Evolutionary conservation across 2,113 vertebrate species (phyloP), one percentile per base, ranked within the genome.

Genomic region (Ictalurus punctatus): DNA sequence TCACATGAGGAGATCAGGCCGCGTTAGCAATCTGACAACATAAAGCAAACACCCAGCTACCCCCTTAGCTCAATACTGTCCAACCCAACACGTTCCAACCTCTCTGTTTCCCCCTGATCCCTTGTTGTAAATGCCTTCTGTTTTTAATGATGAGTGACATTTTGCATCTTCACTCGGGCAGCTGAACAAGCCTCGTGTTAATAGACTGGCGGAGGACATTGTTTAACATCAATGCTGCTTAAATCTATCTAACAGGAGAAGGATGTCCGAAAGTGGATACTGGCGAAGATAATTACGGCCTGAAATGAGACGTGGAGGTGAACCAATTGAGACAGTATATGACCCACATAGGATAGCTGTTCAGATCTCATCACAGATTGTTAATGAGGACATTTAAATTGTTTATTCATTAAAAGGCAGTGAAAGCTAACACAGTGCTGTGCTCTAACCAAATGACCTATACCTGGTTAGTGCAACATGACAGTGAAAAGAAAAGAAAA

Each of bases 1-100:
- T 87, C 83, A 74, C 84, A 88, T 91, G 91, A 92, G 92, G 92
- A 94, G 93, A 94, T 95, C 92, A 93, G 94, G 92, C 83, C 59
- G 65, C 87, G 92, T 94, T 93, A 91, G 91, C 89, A 59, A 92
- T 90, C 83, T 88, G 89, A 88, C 89, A 90, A 78, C 76, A 78
- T 61, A 85, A 71, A 52, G 59, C 30, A 87, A 84, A 87, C 16
- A 8, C 40, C 73, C 58, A 12, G 65, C 73, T 30, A 81, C 67
- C 63, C 21, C 76, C 19, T 69, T 48, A 74, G 82, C 80, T 58
- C 13, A 25, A 69, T 59, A 87, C 83, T 85, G 83, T 86, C 83
- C 88, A 79, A 86, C 25, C 44, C 27, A 44, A 69, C 83, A 78
- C 1, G 25, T 25, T 85, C 30, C 34, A 48, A 34, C 65, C 65